Base-by-base conservation (phyloP, 2,113 vertebrate genomes). In the Nannobrachium achirus region DNA sequence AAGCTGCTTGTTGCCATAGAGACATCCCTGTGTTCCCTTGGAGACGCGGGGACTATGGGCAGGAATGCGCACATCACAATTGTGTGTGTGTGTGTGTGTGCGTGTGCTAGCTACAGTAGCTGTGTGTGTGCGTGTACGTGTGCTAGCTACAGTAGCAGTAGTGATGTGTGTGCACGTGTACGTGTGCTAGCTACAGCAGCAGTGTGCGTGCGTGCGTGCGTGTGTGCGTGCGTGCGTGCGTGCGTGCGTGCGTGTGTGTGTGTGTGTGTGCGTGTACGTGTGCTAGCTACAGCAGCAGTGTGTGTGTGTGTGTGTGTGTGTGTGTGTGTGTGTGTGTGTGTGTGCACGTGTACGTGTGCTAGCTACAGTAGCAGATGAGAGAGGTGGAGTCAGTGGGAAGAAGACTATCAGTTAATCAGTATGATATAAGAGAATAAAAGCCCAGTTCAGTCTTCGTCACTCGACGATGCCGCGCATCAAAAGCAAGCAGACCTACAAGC, bases 1-100 rank as follows among this genome's bases (percentile, higher is more conserved):
- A 92, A 93, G 90, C 89, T 86, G 88, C 91, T 90, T 88, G 92
- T 93, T 93, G 87, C 91, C 87, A 91, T 91, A 80, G 93, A 88
- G 88, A 93, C 88, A 83, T 84, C 69, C 69, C 82, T 78, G 88
- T 86, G 87, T 90, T 93, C 88, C 89, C 89, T 86, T 49, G 78
- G 85, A 88, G 90, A 91, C 75, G n/a, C 65, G 80, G 83, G 86
- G 80, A 89, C 83, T 74, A 80, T 78, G 68, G 75, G 78, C 73
- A 75, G 80, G 25, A 33, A 33, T 33, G 25, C 25, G 6, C 25
- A 33, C 25, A n/a, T n/a, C n/a, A 33, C 25, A 5, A 33, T 71
- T 58, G 73, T 61, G 62, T 75, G 56, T 38, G 80, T 41, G 0
- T 73, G 67, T 51, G 69, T 2, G 9, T 52, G 46, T 68, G 67